A percentile compares a stretch with the other conserved stretches of the same genome.
These are phyloP conservation scores for Ciconia maguari DNA, from an alignment of 2,113 vertebrate genomes.

Conservation along the genomic window DNA sequence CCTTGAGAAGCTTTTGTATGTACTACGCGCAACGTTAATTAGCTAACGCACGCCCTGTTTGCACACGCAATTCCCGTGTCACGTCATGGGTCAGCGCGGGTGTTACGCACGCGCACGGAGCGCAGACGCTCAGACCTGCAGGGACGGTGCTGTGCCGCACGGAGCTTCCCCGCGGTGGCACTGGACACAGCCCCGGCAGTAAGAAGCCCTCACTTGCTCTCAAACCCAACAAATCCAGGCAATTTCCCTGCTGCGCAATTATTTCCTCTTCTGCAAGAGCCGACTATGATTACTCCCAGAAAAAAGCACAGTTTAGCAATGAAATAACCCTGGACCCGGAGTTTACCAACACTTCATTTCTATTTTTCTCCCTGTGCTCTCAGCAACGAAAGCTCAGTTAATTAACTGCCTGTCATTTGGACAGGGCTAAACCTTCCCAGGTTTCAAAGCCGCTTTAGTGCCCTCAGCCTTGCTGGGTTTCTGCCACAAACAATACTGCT, in stretches of 20 bases:
- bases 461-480: background rate
- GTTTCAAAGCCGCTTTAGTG: background rate
- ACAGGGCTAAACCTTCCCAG: background rate
- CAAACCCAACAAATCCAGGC: background rate
- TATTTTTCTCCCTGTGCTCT: background rate
- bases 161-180: rapidly evolving
- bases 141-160: background rate
- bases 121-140: rapidly evolving
- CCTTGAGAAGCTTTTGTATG: rapidly evolving
- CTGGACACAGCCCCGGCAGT: background rate
- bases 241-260: background rate
- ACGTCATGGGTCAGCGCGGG: rapidly evolving
- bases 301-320: background rate
- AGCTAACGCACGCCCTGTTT: rapidly evolving
- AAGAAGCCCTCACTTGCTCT: background rate
- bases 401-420: background rate
- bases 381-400: background rate
- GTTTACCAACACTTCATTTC: background rate
- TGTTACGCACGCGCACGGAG: rapidly evolving
- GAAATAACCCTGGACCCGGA: background rate
- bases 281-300: background rate
- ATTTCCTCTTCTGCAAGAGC: background rate
- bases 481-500: background rate
- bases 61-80: rapidly evolving
- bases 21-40: rapidly evolving